Percentiles rank a stretch among this genome's conserved stretches.
These are phyloP conservation scores for Nomada hirtipes DNA, from an alignment of 2,888 invertebrate species.

Conservation along the genomic window DNA sequence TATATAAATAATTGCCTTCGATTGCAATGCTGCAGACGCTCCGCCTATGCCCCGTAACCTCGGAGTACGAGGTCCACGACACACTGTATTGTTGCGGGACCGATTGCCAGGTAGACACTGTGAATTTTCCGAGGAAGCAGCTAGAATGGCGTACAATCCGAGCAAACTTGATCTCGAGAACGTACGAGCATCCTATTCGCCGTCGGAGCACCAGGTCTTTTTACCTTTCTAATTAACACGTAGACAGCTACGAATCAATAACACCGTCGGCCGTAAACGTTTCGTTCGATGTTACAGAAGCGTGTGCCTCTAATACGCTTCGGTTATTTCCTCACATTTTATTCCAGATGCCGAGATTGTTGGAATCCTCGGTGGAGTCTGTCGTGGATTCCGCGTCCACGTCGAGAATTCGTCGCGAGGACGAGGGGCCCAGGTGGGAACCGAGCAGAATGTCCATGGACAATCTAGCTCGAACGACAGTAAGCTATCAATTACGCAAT, in stretches of 20 bases:
- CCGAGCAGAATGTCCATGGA: constrained; percentile 58
- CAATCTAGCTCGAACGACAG: constrained; percentile 50
- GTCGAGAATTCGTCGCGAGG: constrained; percentile 60
- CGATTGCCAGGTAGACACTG: constrained; percentile 78
- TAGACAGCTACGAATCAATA: not conserved
- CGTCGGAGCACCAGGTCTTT: constrained; percentile 75
- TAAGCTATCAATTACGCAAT: constrained; percentile 29
- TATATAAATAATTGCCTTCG: not conserved
- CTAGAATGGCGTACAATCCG: constrained; percentile 74
- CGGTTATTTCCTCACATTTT: not conserved
- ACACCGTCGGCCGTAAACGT: not conserved
- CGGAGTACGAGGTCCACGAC: constrained; percentile 78
- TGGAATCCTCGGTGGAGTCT: constrained; percentile 61
- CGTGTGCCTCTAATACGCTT: not conserved
- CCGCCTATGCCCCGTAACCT: constrained; percentile 72
- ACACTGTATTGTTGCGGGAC: constrained; percentile 81
- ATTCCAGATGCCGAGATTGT: constrained; percentile 62
- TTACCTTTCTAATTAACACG: not conserved
- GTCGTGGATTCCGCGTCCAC: constrained; percentile 53
- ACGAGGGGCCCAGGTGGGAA: constrained; percentile 65
- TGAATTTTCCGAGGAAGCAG: constrained; percentile 74
- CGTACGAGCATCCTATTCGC: constrained; percentile 74
- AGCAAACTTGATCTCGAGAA: constrained; percentile 77
- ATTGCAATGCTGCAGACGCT: constrained; percentile 50
- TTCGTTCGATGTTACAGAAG: not conserved